Evolutionary conservation across 2,888 invertebrate species (phyloP).

Genomic region (Brassicogethes aeneus): DNA sequence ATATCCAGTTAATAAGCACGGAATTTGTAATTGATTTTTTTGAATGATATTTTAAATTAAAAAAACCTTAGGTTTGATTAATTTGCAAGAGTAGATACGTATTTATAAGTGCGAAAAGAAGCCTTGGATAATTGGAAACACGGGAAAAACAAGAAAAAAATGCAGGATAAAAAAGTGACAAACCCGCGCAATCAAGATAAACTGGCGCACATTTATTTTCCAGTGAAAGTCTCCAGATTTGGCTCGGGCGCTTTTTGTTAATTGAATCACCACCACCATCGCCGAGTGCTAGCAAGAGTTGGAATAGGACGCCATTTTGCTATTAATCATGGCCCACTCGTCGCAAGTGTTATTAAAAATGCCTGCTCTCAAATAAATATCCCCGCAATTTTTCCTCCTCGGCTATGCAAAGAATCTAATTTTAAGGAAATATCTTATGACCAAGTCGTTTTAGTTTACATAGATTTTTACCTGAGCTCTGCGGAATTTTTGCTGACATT

Average conservation of each 20-base stretch:
- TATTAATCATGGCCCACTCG: conserved; percentile 8
- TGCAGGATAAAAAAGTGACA: conserved; percentile 15
- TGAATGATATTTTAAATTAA: too few relatives aligned
- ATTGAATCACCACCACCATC: background rate
- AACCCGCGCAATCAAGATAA: conserved; percentile 22
- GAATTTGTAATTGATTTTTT: too few relatives aligned
- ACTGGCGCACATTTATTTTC: conserved; percentile 18
- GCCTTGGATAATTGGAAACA: conserved; percentile 8
- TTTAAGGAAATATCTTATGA: background rate
- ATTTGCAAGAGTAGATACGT: too few relatives aligned
- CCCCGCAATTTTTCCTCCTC: background rate
- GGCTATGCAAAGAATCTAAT: conserved; percentile 4
- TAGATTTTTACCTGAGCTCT: too few relatives aligned
- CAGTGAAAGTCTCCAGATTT: conserved; percentile 13
- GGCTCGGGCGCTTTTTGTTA: background rate
- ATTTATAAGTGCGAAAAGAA: background rate
- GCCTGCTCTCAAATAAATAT: conserved; percentile 3
- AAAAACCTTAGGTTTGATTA: too few relatives aligned
- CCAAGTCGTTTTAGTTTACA: background rate
- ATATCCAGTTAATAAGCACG: too few relatives aligned
- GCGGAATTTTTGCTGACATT: too few relatives aligned
- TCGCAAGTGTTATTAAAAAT: conserved; percentile 9
- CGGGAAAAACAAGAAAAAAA: conserved; percentile 9
- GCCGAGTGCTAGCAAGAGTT: background rate
- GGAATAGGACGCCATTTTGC: conserved; percentile 2